Evolutionary conservation across 2,797 vertebrate species (phyloP), one percentile per base, ranked within the genome.

Genomic region (Xiphophorus birchmanni): DNA sequence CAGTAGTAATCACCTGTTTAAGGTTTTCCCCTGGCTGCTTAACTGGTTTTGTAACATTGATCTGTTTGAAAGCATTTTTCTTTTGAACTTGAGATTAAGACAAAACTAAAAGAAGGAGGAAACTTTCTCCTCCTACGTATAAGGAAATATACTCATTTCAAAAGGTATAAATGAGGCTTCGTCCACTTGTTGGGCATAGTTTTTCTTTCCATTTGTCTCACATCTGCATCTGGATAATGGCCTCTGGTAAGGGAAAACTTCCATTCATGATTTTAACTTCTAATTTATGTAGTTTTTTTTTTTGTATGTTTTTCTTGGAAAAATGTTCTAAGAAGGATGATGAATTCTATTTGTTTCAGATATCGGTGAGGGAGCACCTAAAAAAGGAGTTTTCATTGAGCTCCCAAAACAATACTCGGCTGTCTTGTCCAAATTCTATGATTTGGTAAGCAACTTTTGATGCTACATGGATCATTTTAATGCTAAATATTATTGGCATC

Each of bases 361-460:
- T 9, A 69, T 75, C n/a, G 35, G 10, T 29, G 48, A 72, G 0
- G 10, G 15, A 7, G 47, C 1, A 21, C 1, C 54, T 21, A 67
- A 45, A 5, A 86, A 32, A 54, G 80, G 60, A 74, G 60, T 81
- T 12, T 94, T 73, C 80, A 89, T 95, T 63, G 13, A 37, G 44
- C 35, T 91, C 6, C 93, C 92, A 17, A 93, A 90, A 44, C 73
- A 86, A 65, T 1, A 82, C 80, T 63, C 82, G 2, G 17, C 17
- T 11, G n/a, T 0, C 58, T 80, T 94, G 10, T 58, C 80, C 0
- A 0, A 80, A 58, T 2, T 73, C 8, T 91, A 82, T 75, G 56
- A 91, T 58, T 86, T 95, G 91, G 94, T 95, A 84, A 92, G 9
- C 12, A 26, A 12, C 50, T 42, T 26, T 21, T 65, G 12, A 47